Base-by-base conservation (phyloP, 2,113 vertebrate species). In the Crotalus tigris region DNA sequence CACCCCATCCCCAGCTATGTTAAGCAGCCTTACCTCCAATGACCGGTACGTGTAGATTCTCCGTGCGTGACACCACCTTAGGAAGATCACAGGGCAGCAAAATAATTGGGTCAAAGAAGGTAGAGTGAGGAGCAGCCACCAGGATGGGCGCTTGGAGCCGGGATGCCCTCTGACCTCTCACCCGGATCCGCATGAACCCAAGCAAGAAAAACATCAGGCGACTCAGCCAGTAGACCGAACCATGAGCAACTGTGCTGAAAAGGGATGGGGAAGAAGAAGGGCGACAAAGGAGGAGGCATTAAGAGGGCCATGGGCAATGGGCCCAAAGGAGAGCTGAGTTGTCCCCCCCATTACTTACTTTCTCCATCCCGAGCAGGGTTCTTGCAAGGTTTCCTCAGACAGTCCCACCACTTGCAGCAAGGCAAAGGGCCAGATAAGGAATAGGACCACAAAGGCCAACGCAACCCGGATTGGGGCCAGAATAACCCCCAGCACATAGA, bases 101-200 rank as follows among this genome's bases (percentile, higher is more conserved):
- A 44, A 98, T 97, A 96, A 99, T 94, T 94, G 99, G 98, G 96
- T 99, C 98, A 94, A 99, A 96, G 95, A 98, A 99, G 90, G 98
- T 95, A 44, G 98, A 98, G 96, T 99, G 98, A 11, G 98, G 98
- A 0, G 98, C 98, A 5, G 98, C 98, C 39, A 98, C 98, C 92
- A 99, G 96, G 90, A 99, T 96, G 0, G 98, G 98, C 0, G 98
- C 98, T 94, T 99, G 98, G 88, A 97, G 97, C 85, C 97, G 94
- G 5, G 97, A 96, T 0, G 98, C 98, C 90, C 96, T 95, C 21
- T 97, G 98, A 85, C 98, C 98, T 75, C 98, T 98, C 54, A 99
- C 98, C 13, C 96, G 96, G 64, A 99, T 96, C 97, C 98, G 97
- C 59, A 97, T 92, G 97, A 99, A 99, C 57, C 98, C 98, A 94